These are phyloP conservation scores for Trimorus sp. DNA, from an alignment of 2,888 invertebrate genomes.

Conservation along the genomic window DNA sequence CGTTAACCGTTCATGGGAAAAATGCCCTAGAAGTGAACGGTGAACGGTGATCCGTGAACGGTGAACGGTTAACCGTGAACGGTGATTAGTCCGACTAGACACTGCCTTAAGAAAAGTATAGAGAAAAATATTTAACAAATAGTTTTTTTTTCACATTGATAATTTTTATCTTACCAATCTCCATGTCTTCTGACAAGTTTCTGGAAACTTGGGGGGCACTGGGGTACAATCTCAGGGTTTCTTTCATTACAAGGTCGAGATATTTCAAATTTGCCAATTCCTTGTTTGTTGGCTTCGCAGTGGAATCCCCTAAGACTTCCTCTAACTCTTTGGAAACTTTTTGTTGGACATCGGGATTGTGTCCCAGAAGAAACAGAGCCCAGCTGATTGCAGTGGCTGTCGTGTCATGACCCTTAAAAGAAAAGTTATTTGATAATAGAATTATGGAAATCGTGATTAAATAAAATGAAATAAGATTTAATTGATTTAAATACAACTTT, in stretches of 20 bases:
- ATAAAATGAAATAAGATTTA: too few relatives aligned
- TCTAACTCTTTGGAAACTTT: conserved; percentile 82
- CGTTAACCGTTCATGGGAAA: too few relatives aligned
- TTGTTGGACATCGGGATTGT: conserved; percentile 82
- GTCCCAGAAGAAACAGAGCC: conserved; percentile 82
- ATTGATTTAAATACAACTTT: too few relatives aligned
- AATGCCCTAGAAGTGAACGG: too few relatives aligned
- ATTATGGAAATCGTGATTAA: too few relatives aligned
- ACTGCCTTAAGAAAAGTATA: too few relatives aligned
- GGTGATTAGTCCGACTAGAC: too few relatives aligned
- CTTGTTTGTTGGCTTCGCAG: conserved; percentile 72
- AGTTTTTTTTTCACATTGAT: too few relatives aligned
- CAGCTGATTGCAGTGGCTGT: conserved; percentile 83
- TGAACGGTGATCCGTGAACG: too few relatives aligned
- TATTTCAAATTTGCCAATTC: conserved; percentile 82
- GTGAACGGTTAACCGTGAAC: too few relatives aligned
- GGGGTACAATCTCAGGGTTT: conserved; percentile 83
- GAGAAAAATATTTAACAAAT: too few relatives aligned
- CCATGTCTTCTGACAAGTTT: conserved; percentile 80
- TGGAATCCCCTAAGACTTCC: conserved; percentile 77
- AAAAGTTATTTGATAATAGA: neutral
- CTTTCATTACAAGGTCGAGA: conserved; percentile 84
- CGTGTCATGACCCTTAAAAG: conserved; percentile 82
- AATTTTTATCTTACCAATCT: conserved; percentile 74
- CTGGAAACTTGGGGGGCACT: conserved; percentile 83